phyloP scores from a whole-genome alignment of 2,888 invertebrate genomes.

The Phrixothrix hirtus region DNA sequence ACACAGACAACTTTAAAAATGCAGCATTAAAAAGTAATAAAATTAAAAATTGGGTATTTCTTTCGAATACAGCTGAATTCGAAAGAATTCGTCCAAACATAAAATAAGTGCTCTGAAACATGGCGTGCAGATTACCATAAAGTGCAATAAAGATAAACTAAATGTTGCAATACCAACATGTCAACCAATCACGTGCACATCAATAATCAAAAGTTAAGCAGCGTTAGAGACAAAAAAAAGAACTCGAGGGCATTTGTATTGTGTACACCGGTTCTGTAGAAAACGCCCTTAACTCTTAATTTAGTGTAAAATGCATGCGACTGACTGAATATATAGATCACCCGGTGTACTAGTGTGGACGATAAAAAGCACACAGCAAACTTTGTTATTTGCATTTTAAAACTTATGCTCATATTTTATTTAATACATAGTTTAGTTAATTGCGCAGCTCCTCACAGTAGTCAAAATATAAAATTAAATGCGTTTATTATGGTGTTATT shows the following conservation, averaged over 20 bases:
- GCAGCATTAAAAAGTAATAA: slow-evolving; percentile 10
- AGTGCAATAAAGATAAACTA: slow-evolving; percentile 6
- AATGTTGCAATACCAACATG: neutral
- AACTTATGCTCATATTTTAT: too few species aligned
- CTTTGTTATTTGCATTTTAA: too few species aligned
- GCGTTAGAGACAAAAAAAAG: slow-evolving; percentile 16
- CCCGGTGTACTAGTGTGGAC: neutral
- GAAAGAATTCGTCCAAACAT: slow-evolving; percentile 6
- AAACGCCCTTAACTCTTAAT: slow-evolving; percentile 1
- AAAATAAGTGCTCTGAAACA: slow-evolving; percentile 8
- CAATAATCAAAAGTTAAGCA: slow-evolving; percentile 2
- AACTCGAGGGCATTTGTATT: slow-evolving; percentile 11
- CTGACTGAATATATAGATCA: too few species aligned
- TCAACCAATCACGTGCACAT: slow-evolving; percentile 15
- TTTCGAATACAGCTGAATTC: slow-evolving; percentile 21
- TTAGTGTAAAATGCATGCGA: slow-evolving; percentile 7
- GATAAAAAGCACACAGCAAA: slow-evolving; percentile 18
- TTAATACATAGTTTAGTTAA: too few species aligned
- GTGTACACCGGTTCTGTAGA: neutral
- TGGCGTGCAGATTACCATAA: slow-evolving; percentile 17
- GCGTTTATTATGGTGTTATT: slow-evolving; percentile 24
- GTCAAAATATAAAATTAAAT: neutral
- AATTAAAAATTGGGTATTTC: slow-evolving; percentile 1
- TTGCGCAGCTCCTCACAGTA: slow-evolving; percentile 7
- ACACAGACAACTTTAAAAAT: slow-evolving; percentile 34